Conservation (phyloP, 2,797 vertebrate genomes). For the Etheostoma perlongum region DNA sequence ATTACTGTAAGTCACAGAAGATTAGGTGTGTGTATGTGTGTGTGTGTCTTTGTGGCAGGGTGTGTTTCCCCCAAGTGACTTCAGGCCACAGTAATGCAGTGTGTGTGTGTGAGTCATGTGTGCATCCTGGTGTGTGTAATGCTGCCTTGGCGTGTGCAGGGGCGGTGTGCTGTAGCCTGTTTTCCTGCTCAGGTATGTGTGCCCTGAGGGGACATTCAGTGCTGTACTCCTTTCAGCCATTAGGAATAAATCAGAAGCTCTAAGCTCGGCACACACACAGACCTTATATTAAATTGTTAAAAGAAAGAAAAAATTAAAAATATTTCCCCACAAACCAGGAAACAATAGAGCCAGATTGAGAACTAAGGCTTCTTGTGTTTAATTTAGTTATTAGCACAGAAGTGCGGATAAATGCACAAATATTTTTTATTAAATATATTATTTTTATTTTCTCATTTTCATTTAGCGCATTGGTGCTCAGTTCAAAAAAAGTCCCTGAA, state of each 20-base stretch:
- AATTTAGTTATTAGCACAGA: neutral
- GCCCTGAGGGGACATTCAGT: constrained; percentile 82
- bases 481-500: constrained; percentile 9
- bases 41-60: constrained; percentile 70
- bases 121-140: constrained; percentile 57
- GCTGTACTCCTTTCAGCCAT: constrained; percentile 72
- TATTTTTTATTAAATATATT: neutral
- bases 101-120: constrained; percentile 49
- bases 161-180: constrained; percentile 82
- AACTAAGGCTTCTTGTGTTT: neutral
- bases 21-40: constrained; percentile 50
- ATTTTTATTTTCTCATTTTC: neutral
- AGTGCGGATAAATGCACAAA: neutral
- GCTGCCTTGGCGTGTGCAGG: constrained; percentile 77
- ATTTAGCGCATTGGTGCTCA: neutral
- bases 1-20: constrained; percentile 72
- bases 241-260: constrained; percentile 48
- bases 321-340: neutral
- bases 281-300: neutral
- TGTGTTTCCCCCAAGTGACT: constrained; percentile 80
- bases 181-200: constrained; percentile 86
- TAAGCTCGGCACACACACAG: constrained; percentile 18
- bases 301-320: constrained; percentile 36
- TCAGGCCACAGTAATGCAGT: constrained; percentile 77
- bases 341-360: neutral